Conservation (phyloP, 2,888 invertebrate genomes). For the Fissipunctia ypsillon region DNA sequence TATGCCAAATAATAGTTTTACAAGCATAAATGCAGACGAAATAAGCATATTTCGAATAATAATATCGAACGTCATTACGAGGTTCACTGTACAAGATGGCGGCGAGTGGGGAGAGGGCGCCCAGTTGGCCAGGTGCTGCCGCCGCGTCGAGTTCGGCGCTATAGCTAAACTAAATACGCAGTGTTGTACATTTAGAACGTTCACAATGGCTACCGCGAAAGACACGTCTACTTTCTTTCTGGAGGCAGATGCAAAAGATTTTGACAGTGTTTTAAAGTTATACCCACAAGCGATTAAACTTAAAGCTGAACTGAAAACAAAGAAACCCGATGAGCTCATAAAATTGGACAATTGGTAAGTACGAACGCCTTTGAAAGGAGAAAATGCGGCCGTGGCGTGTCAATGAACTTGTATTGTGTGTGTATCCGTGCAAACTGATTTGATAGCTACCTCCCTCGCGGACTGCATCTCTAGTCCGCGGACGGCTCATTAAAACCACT, state of each 20-base stretch:
- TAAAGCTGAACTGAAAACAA: constrained; percentile 97
- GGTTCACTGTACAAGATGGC: constrained; percentile 89
- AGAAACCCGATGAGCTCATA: constrained; percentile 98
- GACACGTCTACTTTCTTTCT: constrained; percentile 98
- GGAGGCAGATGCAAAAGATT: constrained; percentile 96
- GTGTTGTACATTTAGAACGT: constrained; percentile 91
- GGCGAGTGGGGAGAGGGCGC: constrained; percentile 90
- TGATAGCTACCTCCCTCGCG: constrained; percentile 92
- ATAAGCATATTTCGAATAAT: constrained; percentile 82
- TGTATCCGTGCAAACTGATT: constrained; percentile 91
- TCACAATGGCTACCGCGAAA: constrained; percentile 96
- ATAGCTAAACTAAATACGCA: constrained; percentile 90
- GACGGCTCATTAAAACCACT: constrained; percentile 93
- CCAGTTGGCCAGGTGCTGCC: constrained; percentile 91
- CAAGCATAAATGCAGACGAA: constrained; percentile 72
- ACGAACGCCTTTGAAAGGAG: constrained; percentile 89
- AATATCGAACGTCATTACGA: constrained; percentile 89
- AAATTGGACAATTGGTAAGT: constrained; percentile 99
- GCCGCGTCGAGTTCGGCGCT: constrained; percentile 91
- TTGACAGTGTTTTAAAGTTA: constrained; percentile 96
- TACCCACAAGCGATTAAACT: constrained; percentile 97
- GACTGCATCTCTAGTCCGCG: constrained; percentile 91
- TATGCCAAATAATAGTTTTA: constrained; percentile 62
- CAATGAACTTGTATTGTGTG: constrained; percentile 91
- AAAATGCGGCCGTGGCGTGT: constrained; percentile 91